A percentile compares a stretch with the other conserved stretches of the same genome.
Conservation (phyloP, 2,113 vertebrate species). For the Meleagris gallopavo region DNA sequence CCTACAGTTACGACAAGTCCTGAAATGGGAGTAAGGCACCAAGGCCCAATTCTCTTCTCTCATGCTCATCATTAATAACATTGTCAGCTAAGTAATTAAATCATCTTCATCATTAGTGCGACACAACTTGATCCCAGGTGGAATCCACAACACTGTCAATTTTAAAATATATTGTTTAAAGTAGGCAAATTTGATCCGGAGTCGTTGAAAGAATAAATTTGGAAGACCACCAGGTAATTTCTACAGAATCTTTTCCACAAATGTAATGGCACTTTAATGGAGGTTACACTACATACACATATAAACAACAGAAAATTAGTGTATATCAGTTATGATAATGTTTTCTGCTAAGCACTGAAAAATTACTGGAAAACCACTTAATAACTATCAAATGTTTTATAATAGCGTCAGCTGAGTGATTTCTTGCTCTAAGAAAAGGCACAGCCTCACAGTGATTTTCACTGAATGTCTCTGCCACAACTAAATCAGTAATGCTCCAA, state of each 20-base stretch:
- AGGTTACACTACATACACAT: slow-evolving; percentile 8
- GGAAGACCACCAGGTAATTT: not conserved
- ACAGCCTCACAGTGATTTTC: not conserved
- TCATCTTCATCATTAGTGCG: not conserved
- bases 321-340: not conserved
- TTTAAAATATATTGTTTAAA: not conserved
- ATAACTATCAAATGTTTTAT: slow-evolving; percentile 2
- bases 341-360: slow-evolving; percentile 48
- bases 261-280: slow-evolving; percentile 48
- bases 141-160: not conserved
- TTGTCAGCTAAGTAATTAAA: not conserved
- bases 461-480: not conserved
- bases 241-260: slow-evolving; percentile 13
- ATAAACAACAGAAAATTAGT: slow-evolving; percentile 62
- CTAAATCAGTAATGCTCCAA: not conserved
- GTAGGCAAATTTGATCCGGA: not conserved
- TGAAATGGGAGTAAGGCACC: not conserved
- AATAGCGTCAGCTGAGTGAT: slow-evolving; percentile 12
- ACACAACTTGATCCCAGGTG: not conserved
- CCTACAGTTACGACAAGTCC: not conserved
- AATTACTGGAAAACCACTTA: slow-evolving; percentile 58
- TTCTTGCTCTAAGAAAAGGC: slow-evolving; percentile 3
- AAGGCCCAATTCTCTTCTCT: not conserved
- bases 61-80: not conserved
- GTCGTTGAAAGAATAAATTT: slow-evolving; percentile 1